Evolutionary conservation across 2,888 invertebrate species (phyloP).

Genomic region (Monochamus alternatus): DNA sequence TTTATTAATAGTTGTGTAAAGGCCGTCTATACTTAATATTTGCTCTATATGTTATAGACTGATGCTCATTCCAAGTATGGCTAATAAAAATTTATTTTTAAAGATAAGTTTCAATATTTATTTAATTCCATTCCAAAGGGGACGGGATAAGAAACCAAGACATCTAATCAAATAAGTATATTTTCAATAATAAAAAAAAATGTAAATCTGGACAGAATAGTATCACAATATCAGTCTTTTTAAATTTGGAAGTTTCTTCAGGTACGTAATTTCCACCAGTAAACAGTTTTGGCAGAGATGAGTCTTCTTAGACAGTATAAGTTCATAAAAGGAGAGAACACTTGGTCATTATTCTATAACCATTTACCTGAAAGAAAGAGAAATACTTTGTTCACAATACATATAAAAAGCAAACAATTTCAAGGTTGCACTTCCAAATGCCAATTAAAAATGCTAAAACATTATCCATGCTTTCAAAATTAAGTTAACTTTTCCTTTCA

Average conservation of each 20-base stretch:
- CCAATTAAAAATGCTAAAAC: too few relatives aligned
- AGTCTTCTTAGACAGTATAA: too few relatives aligned
- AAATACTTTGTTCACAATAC: too few relatives aligned
- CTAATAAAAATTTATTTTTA: constrained; percentile 42
- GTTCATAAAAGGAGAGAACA: too few relatives aligned
- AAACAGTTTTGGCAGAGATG: too few relatives aligned
- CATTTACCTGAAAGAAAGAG: too few relatives aligned
- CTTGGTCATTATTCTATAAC: too few relatives aligned
- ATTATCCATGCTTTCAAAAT: too few relatives aligned
- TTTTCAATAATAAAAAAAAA: neutral
- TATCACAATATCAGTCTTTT: too few relatives aligned
- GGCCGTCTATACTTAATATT: constrained; percentile 51
- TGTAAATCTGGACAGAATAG: neutral
- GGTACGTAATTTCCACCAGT: neutral
- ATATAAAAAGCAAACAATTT: too few relatives aligned
- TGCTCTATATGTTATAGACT: constrained; percentile 50
- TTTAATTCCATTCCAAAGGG: neutral
- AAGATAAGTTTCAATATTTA: constrained; percentile 9
- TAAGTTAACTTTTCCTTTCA: too few relatives aligned
- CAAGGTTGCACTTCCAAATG: too few relatives aligned
- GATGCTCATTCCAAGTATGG: constrained; percentile 50
- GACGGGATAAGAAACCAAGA: neutral
- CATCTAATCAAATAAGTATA: neutral
- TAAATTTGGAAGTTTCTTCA: neutral
- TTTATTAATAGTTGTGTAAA: constrained; percentile 25